These are phyloP conservation scores for Microctenopoma lineatum DNA, from an alignment of 2,797 vertebrate species.

Conservation along the genomic window DNA sequence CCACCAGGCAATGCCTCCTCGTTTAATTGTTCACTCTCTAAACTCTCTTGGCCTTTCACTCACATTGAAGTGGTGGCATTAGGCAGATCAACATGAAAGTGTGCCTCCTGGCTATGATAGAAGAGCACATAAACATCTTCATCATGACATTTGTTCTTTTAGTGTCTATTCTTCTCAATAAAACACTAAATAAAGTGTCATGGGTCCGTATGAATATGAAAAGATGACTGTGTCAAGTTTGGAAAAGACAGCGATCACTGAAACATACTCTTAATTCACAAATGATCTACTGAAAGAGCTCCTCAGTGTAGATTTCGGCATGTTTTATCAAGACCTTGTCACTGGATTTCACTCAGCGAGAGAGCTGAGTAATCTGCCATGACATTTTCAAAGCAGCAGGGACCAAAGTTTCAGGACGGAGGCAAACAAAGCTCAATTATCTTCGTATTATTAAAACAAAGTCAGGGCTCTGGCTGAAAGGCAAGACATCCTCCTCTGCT, in stretches of 20 bases:
- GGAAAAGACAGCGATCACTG: slow-evolving; percentile 23
- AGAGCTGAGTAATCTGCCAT: slow-evolving; percentile 43
- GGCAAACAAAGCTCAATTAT: slow-evolving; percentile 42
- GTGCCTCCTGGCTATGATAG: slow-evolving; percentile 45
- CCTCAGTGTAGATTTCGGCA: slow-evolving; percentile 29
- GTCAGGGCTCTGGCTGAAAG: slow-evolving; percentile 20
- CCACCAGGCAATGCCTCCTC: slow-evolving; percentile 19
- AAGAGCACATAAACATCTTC: slow-evolving; percentile 32
- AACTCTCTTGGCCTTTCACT: slow-evolving; percentile 22
- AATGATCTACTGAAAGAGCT: slow-evolving; percentile 11
- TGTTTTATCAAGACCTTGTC: slow-evolving; percentile 21
- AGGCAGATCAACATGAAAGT: slow-evolving; percentile 55
- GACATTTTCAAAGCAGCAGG: slow-evolving; percentile 64
- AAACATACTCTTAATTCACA: slow-evolving; percentile 25
- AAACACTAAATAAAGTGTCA: slow-evolving; percentile 17
- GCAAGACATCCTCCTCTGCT: slow-evolving; percentile 28
- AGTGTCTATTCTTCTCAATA: slow-evolving; percentile 29
- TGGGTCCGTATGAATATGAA: slow-evolving; percentile 38
- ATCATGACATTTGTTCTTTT: slow-evolving; percentile 31
- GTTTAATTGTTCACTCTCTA: slow-evolving; percentile 28
- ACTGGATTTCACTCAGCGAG: slow-evolving; percentile 6
- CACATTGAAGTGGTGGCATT: slow-evolving; percentile 39
- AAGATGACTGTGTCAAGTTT: slow-evolving; percentile 28
- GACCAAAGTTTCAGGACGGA: slow-evolving; percentile 16
- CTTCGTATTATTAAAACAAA: slow-evolving; percentile 23